Evolutionary conservation across 1,140 invertebrate genomes (phyloP).

Genomic region (Drosophila littoralis): DNA sequence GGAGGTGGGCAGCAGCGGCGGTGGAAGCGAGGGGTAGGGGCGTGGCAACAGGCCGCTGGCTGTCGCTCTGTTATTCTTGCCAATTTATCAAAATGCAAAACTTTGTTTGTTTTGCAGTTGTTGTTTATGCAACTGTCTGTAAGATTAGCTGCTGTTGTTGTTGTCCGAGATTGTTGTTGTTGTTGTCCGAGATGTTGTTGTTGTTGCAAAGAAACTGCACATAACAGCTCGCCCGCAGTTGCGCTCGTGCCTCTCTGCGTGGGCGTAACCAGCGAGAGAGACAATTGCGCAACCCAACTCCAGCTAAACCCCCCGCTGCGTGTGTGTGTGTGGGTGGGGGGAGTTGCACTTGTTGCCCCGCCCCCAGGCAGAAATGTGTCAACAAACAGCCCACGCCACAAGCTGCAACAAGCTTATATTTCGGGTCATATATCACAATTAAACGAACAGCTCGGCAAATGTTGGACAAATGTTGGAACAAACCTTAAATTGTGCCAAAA

Average conservation of each 20-base stretch:
- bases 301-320: constrained; percentile 16
- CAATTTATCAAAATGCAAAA: constrained; percentile 61
- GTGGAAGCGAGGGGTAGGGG: neutral
- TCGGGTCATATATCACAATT: constrained; percentile 62
- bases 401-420: constrained; percentile 9
- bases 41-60: neutral
- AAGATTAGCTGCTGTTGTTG: constrained; percentile 51
- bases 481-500: constrained; percentile 3
- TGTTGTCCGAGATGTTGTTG: constrained; percentile 15
- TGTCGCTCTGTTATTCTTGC: constrained; percentile 39
- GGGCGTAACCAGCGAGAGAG: constrained; percentile 16
- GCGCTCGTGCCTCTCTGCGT: constrained; percentile 1
- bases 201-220: constrained; percentile 50
- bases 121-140: constrained; percentile 71
- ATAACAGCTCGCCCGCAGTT: constrained; percentile 32
- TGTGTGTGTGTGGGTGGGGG: constrained; percentile 7
- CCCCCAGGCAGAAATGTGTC: constrained; percentile 23
- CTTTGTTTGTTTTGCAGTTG: constrained; percentile 38
- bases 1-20: neutral
- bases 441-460: constrained; percentile 13
- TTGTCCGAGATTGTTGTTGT: neutral
- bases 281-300: constrained; percentile 53
- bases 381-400: constrained; percentile 12
- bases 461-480: constrained; percentile 18
- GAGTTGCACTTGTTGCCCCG: constrained; percentile 56